Evolutionary conservation across 2,797 vertebrate species (phyloP), one percentile per base, ranked within the genome.

Genomic region (Macropus fuliginosus): DNA sequence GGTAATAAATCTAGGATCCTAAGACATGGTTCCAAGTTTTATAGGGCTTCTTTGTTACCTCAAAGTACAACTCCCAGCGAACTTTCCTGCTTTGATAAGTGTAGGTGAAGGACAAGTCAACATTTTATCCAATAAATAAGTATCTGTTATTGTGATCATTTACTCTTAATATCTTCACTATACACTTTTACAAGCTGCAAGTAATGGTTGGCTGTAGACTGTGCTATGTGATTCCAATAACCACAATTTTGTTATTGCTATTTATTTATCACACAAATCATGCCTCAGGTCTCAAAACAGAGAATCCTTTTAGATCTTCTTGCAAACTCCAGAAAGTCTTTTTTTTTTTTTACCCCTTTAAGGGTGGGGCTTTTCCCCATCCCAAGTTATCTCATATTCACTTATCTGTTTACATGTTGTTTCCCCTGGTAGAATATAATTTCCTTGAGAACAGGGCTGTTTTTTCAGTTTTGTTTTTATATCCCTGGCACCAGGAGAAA

Each of bases 21-120:
- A 74, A 40, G 5, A 40, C 59, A 74, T 40, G n/a, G 5, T 74
- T 74, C 62, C 31, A 66, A n/a, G n/a, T 74, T 74, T 74, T 74
- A 74, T 18, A 66, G 2, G 5, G 24, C 31, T 14, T 54, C 27
- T 90, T 92, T 54, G 89, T 46, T 92, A 91, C 34, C 89, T 56
- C 91, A 46, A 54, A 89, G 52, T 52, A 54, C 96, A 87, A 93
- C 54, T 95, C 92, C 55, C 81, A 28, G 55, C 0, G 55, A 91
- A 55, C 3, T 66, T 95, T 92, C n/a, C 56, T 55, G 55, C 50
- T 96, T 87, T 91, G 90, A 74, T n/a, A 96, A 96, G 55, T n/a
- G 55, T 56, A 56, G 90, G 40, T 54, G 56, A 81, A 95, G 81
- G 55, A 31, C 50, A 52, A 1, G 12, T 54, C 81, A 93, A 91